Base-by-base conservation (phyloP, 2,113 vertebrate genomes). In the Mobula birostris region DNA sequence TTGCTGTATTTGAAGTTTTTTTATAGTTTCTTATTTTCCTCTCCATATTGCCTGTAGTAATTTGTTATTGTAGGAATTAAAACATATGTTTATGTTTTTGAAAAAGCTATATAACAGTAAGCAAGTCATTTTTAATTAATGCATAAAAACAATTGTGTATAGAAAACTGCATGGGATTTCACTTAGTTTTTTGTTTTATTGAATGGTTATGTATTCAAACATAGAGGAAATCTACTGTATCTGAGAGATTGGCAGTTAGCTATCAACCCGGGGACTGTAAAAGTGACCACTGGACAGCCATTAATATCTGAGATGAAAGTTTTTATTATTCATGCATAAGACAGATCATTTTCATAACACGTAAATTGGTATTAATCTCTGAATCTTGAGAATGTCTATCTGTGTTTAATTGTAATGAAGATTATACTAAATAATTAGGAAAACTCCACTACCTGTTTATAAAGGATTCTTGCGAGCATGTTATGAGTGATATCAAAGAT, bases 391-490 rank as follows among this genome's bases (percentile, higher is more conserved):
- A 87, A 63, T 6, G 58, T 9, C 56, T 61, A 11, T 61, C 83
- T 27, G 9, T 87, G 83, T 63, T 87, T 87, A n/a, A 87, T 87
- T 87, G 58, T 87, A 87, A 48, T 87, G 61, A 61, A 87, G 56
- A 29, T 87, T 0, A 87, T 5, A 27, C 58, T 19, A 87, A 29
- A 29, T 61, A 29, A 27, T 87, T 19, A 48, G 48, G 48, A 58
- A 85, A 85, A 9, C 7, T 40, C 56, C 11, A 14, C 24, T 24
- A 63, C 12, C 8, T 27, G 61, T 61, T n/a, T 87, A 56, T 83
- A 56, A 15, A 79, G 40, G 56, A 87, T 24, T 87, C 29, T 83
- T 83, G 56, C 48, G 40, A 21, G 24, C 80, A 58, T 83, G 40
- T 83, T 63, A 63, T 15, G 56, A 11, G 27, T 87, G 27, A 87